phyloP scores from a whole-genome alignment of 2,113 vertebrate species.

The Anolis sagrei region DNA sequence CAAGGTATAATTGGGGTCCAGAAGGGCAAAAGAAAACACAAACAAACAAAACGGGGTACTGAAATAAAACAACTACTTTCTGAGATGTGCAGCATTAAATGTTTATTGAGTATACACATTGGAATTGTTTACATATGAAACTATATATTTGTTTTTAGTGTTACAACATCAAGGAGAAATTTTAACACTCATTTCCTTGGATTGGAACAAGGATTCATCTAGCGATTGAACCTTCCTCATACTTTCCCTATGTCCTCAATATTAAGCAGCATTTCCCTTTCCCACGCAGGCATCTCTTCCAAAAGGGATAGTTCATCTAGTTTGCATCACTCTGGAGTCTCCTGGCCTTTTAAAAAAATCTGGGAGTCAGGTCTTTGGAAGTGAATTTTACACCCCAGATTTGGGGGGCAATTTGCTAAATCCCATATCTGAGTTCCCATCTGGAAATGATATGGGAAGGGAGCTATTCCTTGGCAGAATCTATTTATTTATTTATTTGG shows the following conservation, averaged over 20 bases:
- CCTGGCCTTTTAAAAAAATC: not conserved
- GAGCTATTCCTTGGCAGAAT: slow-evolving; percentile 3
- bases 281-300: not conserved
- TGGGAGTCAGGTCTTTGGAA: not conserved
- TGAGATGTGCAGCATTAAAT: not conserved
- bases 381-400: too few relatives aligned
- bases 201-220: not conserved
- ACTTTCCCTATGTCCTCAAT: too few relatives aligned
- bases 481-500: too few relatives aligned
- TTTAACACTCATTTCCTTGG: not conserved
- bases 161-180: not conserved
- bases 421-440: too few relatives aligned
- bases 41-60: too few relatives aligned
- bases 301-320: too few relatives aligned
- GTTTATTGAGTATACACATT: slow-evolving; percentile 33
- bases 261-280: not conserved
- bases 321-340: not conserved
- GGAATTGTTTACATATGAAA: not conserved
- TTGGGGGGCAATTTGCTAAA: too few relatives aligned
- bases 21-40: not conserved
- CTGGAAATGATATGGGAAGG: too few relatives aligned
- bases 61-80: not conserved
- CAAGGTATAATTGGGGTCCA: too few relatives aligned
- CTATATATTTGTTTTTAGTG: slow-evolving; percentile 35
- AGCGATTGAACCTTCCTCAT: not conserved